Evolutionary conservation across 2,888 invertebrate genomes (phyloP).

Genomic region (Gnatocerus cornutus): DNA sequence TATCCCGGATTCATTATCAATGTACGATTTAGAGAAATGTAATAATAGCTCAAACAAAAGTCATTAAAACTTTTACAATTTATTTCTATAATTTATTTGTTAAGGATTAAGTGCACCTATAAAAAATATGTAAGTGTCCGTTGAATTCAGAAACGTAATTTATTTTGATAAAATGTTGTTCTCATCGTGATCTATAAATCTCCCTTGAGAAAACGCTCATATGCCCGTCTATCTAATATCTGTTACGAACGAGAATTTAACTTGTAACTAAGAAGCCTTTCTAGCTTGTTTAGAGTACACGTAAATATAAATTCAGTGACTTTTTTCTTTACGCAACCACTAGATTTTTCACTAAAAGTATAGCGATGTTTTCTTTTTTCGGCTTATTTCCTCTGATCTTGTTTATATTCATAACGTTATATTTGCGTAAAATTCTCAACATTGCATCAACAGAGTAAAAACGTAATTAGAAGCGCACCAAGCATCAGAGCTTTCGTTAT

Average conservation of each 20-base stretch:
- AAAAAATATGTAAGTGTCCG: slow-evolving; percentile 49
- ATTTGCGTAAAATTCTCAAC: slow-evolving; percentile 22
- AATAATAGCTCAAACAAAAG: background rate
- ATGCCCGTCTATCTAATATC: slow-evolving; percentile 54
- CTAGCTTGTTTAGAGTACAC: slow-evolving; percentile 42
- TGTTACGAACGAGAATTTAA: slow-evolving; percentile 55
- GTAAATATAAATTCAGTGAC: slow-evolving; percentile 31
- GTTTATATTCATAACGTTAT: slow-evolving; percentile 36
- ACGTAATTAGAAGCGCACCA: slow-evolving; percentile 32
- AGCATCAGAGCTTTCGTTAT: slow-evolving; percentile 38
- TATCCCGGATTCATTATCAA: background rate
- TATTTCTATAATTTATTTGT: slow-evolving; percentile 33
- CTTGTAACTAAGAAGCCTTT: slow-evolving; percentile 49
- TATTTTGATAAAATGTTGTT: slow-evolving; percentile 59
- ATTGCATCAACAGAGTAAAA: slow-evolving; percentile 14
- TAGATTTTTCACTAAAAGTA: background rate
- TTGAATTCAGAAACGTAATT: slow-evolving; percentile 56
- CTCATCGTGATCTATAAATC: slow-evolving; percentile 57
- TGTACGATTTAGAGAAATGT: background rate
- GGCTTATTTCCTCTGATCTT: slow-evolving; percentile 11
- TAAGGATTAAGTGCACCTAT: slow-evolving; percentile 36
- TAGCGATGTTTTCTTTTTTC: background rate
- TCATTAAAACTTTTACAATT: background rate
- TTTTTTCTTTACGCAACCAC: slow-evolving; percentile 13
- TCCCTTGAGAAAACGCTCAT: slow-evolving; percentile 57